Conservation (phyloP, 2,888 invertebrate species). For the Belgica antarctica region DNA sequence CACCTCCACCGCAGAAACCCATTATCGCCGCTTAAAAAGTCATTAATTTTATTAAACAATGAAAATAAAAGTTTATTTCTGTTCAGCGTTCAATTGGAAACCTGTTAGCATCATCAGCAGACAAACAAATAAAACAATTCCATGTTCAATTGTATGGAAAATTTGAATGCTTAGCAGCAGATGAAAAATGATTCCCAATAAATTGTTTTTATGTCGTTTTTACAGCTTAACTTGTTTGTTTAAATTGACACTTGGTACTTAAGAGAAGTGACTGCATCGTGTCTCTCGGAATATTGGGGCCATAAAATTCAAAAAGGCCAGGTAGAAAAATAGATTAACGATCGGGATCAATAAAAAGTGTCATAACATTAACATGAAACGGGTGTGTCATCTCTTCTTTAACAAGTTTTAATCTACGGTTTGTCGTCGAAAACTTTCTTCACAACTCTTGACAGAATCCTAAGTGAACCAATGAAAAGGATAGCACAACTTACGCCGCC, state of each 20-base stretch:
- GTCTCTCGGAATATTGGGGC: too few relatives aligned
- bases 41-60: conserved; percentile 22
- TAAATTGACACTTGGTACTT: not conserved
- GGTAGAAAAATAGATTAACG: not conserved
- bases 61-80: not conserved
- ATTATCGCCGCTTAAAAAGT: conserved; percentile 14
- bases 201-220: not conserved
- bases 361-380: not conserved
- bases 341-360: not conserved
- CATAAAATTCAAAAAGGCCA: not conserved
- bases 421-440: too few relatives aligned
- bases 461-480: too few relatives aligned
- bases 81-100: too few relatives aligned
- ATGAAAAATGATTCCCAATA: not conserved
- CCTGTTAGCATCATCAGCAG: not conserved
- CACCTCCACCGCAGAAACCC: too few relatives aligned
- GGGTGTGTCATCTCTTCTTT: not conserved
- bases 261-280: not conserved
- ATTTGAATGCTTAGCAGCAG: not conserved
- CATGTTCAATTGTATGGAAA: conserved; percentile 1
- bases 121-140: not conserved
- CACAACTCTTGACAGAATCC: too few relatives aligned
- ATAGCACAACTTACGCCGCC: too few relatives aligned
- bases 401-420: not conserved
- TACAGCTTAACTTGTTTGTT: conserved; percentile 19